Evolutionary conservation across 2,888 invertebrate genomes (phyloP).

Genomic region (Kuschelorhynchus macadamiae): DNA sequence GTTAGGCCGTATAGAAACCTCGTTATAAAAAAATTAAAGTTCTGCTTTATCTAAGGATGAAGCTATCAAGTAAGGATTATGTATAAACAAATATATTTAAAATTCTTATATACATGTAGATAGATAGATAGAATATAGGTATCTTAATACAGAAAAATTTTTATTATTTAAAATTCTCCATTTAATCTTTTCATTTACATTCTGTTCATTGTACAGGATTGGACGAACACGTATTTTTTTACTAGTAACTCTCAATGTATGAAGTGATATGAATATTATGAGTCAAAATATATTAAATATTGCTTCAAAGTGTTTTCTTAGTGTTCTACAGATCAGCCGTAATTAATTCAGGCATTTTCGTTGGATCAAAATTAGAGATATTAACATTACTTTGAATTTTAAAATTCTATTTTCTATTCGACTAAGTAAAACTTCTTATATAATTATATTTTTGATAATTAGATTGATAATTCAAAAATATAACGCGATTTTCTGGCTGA

Average conservation of each 20-base stretch:
- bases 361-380: no score
- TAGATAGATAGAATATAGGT: no score
- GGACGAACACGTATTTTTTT: constrained; percentile 37
- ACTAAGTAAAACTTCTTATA: background rate
- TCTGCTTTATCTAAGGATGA: constrained; percentile 2
- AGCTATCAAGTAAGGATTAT: background rate
- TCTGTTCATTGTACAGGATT: constrained; percentile 46
- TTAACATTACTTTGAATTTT: background rate
- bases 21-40: constrained; percentile 33
- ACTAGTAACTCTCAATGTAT: constrained; percentile 35
- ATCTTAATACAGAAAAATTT: constrained; percentile 37
- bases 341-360: no score
- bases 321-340: no score
- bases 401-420: background rate
- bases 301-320: no score
- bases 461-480: background rate
- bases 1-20: constrained; percentile 58
- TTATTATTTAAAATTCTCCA: constrained; percentile 25
- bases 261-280: constrained; percentile 31
- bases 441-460: background rate
- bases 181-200: constrained; percentile 15
- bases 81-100: background rate
- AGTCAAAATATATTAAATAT: constrained; percentile 29
- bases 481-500: no score
- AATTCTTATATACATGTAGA: constrained; percentile 24